Base-by-base conservation (phyloP, 2,797 vertebrate species). In the Hybognathus amarus region DNA sequence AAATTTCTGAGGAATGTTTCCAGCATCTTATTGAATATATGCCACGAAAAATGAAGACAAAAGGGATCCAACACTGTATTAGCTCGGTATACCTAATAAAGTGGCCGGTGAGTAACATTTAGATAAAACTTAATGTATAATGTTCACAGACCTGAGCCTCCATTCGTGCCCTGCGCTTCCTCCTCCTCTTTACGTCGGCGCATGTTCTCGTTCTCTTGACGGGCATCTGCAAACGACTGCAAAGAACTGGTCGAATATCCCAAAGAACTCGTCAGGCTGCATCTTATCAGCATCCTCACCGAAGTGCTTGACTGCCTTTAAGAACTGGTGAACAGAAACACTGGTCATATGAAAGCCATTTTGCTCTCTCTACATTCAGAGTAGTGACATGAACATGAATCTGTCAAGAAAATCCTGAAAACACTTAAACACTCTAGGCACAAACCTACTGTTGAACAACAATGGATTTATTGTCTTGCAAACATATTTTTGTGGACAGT, bases 241-340 rank as follows among this genome's bases (percentile, higher is more conserved):
- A 99, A n/a, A 95, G 93, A 99, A 99, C 91, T 99, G 97, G 91
- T 99, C 98, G 0, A 99, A 99, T 90, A 99, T 97, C 86, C 98
- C 97, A 2, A 99, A 99, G 95, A 99, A 99, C 94, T 99, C 98
- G 0, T 99, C 98, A 0, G 98, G 98, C 91, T 99, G 98, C 87
- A 97, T 97, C 93, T 96, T 98, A 71, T 92, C 90, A 1, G 95
- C 91, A 33, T 99, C 98, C 90, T 99, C 98, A 22, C 97, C 97
- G 13, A 99, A 99, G 93, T 98, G 96, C 92, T 96, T 97, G 85
- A 99, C 96, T 27, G 96, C 96, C 92, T 95, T 96, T 78, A 93
- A 88, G 90, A 98, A 99, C 98, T 99, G 91, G 18, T 80, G 81
- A 59, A 71, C 17, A 90, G 67, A 78, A 76, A 10, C 27, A 33